Evolutionary conservation across 1,140 invertebrate genomes (phyloP).

Genomic region (Camponotus floridanus): DNA sequence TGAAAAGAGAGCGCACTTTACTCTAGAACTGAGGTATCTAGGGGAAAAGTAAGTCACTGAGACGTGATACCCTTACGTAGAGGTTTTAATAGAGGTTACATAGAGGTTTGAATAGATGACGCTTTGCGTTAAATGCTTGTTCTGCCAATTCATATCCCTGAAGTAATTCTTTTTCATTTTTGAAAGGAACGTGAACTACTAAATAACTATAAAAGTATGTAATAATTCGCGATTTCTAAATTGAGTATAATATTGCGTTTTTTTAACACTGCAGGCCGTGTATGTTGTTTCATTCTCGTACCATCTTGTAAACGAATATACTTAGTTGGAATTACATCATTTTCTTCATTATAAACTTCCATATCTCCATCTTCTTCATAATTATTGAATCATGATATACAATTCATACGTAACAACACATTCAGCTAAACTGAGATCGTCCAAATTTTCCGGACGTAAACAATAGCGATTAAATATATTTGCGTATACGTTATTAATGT

Average conservation of each 20-base stretch:
- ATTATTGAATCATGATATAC: neutral
- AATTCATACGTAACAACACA: too few species aligned
- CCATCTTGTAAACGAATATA: too few species aligned
- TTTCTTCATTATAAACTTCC: too few species aligned
- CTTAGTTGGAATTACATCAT: too few species aligned
- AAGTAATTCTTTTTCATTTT: neutral
- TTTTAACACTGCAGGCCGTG: neutral
- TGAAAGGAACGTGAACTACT: neutral
- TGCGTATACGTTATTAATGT: too few species aligned
- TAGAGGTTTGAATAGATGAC: neutral
- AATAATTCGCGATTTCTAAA: neutral
- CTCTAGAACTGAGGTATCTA: too few species aligned
- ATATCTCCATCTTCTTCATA: too few species aligned
- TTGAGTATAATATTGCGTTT: neutral
- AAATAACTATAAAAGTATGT: constrained; percentile 24
- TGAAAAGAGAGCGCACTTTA: too few species aligned
- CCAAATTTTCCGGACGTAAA: neutral
- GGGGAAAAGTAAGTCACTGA: too few species aligned
- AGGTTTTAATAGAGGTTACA: too few species aligned
- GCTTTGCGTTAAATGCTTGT: constrained; percentile 2
- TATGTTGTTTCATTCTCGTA: neutral
- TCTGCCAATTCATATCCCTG: neutral
- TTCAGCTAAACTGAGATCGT: constrained; percentile 14
- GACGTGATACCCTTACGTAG: too few species aligned
- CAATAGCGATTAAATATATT: too few species aligned